Evolutionary conservation across 1,140 invertebrate species (phyloP).

Genomic region (Pissodes strobi): DNA sequence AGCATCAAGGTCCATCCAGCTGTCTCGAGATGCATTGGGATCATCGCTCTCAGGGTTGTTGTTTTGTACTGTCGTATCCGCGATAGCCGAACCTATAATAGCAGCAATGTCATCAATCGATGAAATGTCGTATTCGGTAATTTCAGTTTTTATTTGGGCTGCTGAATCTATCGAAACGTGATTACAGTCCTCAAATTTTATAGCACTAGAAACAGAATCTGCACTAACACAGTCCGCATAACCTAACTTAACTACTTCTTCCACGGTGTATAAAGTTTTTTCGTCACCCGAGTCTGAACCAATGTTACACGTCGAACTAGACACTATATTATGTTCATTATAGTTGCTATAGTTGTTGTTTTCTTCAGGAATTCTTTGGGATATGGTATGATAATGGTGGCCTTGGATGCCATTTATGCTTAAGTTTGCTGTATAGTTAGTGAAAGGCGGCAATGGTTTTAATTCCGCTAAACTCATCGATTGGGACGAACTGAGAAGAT

Average conservation of each 20-base stretch:
- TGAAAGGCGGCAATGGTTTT: slow-evolving; percentile 85
- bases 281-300: slow-evolving; percentile 58
- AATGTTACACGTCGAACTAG: slow-evolving; percentile 65
- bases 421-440: slow-evolving; percentile 79
- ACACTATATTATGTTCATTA: slow-evolving; percentile 68
- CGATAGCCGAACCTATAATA: slow-evolving; percentile 87
- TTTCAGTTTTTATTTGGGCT: slow-evolving; percentile 57
- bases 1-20: slow-evolving; percentile 81
- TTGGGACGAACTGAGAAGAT: slow-evolving; percentile 64
- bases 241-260: slow-evolving; percentile 54
- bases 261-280: slow-evolving; percentile 64
- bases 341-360: slow-evolving; percentile 58
- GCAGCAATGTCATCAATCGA: slow-evolving; percentile 83
- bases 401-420: slow-evolving; percentile 83
- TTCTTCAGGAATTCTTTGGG: slow-evolving; percentile 69
- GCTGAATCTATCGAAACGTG: slow-evolving; percentile 57
- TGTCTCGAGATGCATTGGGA: slow-evolving; percentile 69
- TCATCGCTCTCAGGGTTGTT: slow-evolving; percentile 63
- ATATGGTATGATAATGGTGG: slow-evolving; percentile 84
- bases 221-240: slow-evolving; percentile 56
- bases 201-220: slow-evolving; percentile 58
- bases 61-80: slow-evolving; percentile 78
- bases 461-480: slow-evolving; percentile 73
- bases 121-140: slow-evolving; percentile 70
- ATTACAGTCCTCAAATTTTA: slow-evolving; percentile 57